Conservation (phyloP, 2,888 invertebrate species). For the Criorhina ranunculi region DNA sequence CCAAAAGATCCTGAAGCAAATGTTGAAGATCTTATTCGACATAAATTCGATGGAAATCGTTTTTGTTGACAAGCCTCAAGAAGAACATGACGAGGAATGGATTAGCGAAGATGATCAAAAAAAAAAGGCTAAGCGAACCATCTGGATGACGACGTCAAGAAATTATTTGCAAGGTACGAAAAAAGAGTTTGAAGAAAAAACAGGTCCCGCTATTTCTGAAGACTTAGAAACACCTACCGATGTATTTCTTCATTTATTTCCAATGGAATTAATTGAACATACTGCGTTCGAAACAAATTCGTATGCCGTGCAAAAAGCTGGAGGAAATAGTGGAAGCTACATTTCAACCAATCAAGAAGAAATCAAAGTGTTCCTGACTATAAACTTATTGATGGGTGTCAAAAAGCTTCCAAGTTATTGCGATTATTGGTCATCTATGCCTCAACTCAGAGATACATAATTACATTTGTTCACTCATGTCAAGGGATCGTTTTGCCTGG, state of each 20-base stretch:
- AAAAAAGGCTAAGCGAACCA: no score
- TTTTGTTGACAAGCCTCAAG: no score
- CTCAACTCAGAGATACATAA: neutral
- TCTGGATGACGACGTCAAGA: no score
- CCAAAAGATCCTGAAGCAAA: no score
- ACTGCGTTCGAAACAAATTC: conserved; percentile 9
- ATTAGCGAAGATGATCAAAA: no score
- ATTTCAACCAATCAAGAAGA: conserved; percentile 3
- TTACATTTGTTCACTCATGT: conserved; percentile 3
- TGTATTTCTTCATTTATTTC: neutral
- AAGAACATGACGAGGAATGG: no score
- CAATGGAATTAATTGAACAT: neutral
- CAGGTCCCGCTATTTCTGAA: conserved; percentile 5
- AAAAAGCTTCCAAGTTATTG: conserved; percentile 11
- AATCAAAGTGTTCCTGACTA: conserved; percentile 16
- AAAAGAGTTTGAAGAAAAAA: neutral
- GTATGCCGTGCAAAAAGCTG: conserved; percentile 2
- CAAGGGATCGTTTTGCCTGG: neutral
- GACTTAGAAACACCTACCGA: conserved; percentile 1
- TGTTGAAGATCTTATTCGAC: no score
- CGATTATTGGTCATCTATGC: conserved; percentile 5
- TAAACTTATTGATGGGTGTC: neutral
- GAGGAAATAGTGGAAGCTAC: conserved; percentile 2
- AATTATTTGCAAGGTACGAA: no score
- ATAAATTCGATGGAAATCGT: no score